Evolutionary conservation across 2,797 vertebrate genomes (phyloP).

Genomic region (Discoglossus pictus): DNA sequence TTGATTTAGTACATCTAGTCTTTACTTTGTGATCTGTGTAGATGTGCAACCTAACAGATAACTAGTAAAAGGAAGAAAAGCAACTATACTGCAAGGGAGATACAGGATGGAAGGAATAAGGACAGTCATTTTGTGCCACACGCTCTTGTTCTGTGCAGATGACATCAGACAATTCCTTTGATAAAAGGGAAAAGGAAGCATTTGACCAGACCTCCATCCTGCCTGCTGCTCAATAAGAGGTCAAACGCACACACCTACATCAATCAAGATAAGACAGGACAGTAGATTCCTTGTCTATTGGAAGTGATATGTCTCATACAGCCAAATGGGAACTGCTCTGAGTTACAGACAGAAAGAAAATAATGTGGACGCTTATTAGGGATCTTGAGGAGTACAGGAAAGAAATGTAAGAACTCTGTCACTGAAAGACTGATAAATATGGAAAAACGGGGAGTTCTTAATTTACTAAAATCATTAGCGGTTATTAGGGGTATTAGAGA

Average conservation of each 20-base stretch:
- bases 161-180: constrained; percentile 53
- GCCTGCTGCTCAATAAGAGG: constrained; percentile 58
- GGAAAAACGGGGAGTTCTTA: neutral
- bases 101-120: constrained; percentile 44
- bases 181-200: constrained; percentile 74
- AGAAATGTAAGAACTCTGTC: constrained; percentile 32
- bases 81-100: constrained; percentile 50
- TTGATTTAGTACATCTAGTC: no score
- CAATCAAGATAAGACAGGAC: constrained; percentile 60
- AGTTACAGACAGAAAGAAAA: constrained; percentile 17
- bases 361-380: constrained; percentile 12
- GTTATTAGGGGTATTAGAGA: no score
- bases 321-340: constrained; percentile 10
- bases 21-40: no score
- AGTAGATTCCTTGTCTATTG: constrained; percentile 16
- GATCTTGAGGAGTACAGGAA: neutral
- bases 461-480: no score
- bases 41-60: no score
- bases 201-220: constrained; percentile 67
- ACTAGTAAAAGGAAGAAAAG: constrained; percentile 48
- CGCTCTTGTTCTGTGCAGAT: constrained; percentile 47
- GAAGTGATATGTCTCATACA: constrained; percentile 26
- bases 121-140: constrained; percentile 51
- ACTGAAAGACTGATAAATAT: constrained; percentile 24
- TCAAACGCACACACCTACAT: constrained; percentile 62